Evolutionary conservation across 2,888 invertebrate species (phyloP), one percentile per base, ranked within the genome.

Genomic region (Kuschelorhynchus macadamiae): DNA sequence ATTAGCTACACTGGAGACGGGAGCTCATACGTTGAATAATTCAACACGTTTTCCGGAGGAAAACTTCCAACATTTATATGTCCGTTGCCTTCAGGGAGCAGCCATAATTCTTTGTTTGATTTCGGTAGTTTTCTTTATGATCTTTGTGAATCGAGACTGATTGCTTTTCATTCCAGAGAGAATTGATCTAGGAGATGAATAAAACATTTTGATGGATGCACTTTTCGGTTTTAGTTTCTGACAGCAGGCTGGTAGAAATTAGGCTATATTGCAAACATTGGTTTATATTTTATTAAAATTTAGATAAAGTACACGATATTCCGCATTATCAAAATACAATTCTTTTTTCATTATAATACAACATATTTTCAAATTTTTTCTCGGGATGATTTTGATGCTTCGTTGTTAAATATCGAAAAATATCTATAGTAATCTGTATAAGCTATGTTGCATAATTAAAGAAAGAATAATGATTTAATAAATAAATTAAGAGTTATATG

Each of bases 91-190:
- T 66, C 33, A 20, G 59, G 62, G 52, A 63, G 20, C 18, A 52
- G 16, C 63, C 57, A 68, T 68, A 68, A 68, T 62, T 68, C 57
- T 57, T 63, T 56, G 63, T 68, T 63, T 63, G 68, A 68, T 68
- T 68, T 67, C 56, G 50, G 17, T 61, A 67, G 56, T 50, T 67
- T 56, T 67, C 67, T 67, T 67, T 67, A 62, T 47, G 56, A 59
- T 53, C 55, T 47, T 49, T 50, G 49, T 55, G 61, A 60, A 66
- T 36, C 66, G 21, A 44, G 66, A 55, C 66, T 53, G 60, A 66
- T 66, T 66, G 60, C 53, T 44, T 47, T 50, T 60, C 46, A 53
- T 60, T 52, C 50, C 53, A 39, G 39, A 17, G 18, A 60, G 17
- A 53, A 66, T 66, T 30, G 63, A 63, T 63, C 32, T 9, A 11